Conservation (phyloP, 1,140 invertebrate genomes). For the Hyles euphorbiae region DNA sequence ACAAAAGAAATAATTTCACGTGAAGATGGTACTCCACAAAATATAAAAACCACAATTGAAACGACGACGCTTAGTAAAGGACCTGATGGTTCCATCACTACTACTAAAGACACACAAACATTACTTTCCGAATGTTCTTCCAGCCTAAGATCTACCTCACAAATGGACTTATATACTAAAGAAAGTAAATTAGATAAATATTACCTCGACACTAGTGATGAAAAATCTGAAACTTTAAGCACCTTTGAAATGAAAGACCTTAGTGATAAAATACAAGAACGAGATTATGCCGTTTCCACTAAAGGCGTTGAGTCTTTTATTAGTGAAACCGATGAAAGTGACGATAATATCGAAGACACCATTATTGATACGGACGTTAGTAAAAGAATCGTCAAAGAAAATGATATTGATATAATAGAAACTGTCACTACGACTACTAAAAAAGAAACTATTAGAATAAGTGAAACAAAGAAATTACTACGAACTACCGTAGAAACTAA, state of each 20-base stretch:
- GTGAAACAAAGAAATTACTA: conserved; percentile 55
- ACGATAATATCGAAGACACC: conserved; percentile 64
- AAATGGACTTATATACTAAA: conserved; percentile 55
- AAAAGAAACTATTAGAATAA: conserved; percentile 60
- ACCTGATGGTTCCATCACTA: conserved; percentile 67
- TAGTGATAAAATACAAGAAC: conserved; percentile 21
- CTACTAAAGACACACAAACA: conserved; percentile 69
- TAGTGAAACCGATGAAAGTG: conserved; percentile 47
- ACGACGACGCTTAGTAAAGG: conserved; percentile 72
- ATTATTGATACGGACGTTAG: conserved; percentile 70
- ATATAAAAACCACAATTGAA: conserved; percentile 75
- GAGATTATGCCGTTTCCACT: conserved; percentile 22
- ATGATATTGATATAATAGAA: conserved; percentile 64
- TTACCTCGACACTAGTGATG: conserved; percentile 34
- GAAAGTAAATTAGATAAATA: conserved; percentile 35
- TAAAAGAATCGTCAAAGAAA: conserved; percentile 63
- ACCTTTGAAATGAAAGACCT: conserved; percentile 25
- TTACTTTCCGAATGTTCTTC: conserved; percentile 73
- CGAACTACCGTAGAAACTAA: conserved; percentile 68
- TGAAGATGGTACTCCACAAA: conserved; percentile 74
- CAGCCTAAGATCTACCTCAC: conserved; percentile 67
- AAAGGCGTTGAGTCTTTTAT: conserved; percentile 33
- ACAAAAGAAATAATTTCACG: conserved; percentile 73
- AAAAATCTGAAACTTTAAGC: conserved; percentile 35
- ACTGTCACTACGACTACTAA: conserved; percentile 69